phyloP scores from a whole-genome alignment of 2,888 invertebrate species.

The Seira musarum region DNA sequence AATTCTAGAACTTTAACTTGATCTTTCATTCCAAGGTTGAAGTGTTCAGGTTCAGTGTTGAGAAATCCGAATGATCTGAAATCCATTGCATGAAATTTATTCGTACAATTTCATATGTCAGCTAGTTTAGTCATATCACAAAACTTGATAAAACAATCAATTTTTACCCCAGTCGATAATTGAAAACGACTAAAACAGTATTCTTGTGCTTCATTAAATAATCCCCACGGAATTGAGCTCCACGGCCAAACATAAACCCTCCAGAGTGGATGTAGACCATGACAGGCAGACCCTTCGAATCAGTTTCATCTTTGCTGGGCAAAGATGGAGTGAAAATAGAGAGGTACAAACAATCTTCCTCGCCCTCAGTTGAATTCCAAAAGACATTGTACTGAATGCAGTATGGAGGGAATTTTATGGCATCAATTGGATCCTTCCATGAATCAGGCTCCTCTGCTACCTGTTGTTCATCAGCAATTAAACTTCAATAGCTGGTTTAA shows the following conservation, averaged over 20 bases:
- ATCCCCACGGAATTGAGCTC: conserved; percentile 54
- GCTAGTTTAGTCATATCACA: neutral
- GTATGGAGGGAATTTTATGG: conserved; percentile 50
- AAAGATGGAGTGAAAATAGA: conserved; percentile 30
- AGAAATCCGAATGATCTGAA: conserved; percentile 40
- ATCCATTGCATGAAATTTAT: neutral
- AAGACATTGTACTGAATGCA: conserved; percentile 63
- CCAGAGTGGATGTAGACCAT: conserved; percentile 62
- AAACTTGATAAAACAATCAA: too few relatives aligned
- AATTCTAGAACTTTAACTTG: conserved; percentile 51
- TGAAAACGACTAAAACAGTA: conserved; percentile 55
- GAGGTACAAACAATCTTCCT: conserved; percentile 55
- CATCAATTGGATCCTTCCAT: conserved; percentile 43
- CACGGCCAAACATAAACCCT: conserved; percentile 65
- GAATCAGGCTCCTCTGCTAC: conserved; percentile 43
- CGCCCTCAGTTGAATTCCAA: conserved; percentile 60
- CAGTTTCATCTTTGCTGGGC: neutral
- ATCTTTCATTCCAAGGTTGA: conserved; percentile 58
- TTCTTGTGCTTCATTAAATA: conserved; percentile 59
- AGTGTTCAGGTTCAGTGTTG: conserved; percentile 51
- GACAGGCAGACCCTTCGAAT: conserved; percentile 42
- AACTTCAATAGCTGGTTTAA: neutral
- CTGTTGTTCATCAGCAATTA: too few relatives aligned
- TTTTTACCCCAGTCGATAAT: conserved; percentile 51
- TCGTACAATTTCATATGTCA: conserved; percentile 8